Evolutionary conservation across 2,113 vertebrate genomes (phyloP).

Genomic region (Merops nubicus): DNA sequence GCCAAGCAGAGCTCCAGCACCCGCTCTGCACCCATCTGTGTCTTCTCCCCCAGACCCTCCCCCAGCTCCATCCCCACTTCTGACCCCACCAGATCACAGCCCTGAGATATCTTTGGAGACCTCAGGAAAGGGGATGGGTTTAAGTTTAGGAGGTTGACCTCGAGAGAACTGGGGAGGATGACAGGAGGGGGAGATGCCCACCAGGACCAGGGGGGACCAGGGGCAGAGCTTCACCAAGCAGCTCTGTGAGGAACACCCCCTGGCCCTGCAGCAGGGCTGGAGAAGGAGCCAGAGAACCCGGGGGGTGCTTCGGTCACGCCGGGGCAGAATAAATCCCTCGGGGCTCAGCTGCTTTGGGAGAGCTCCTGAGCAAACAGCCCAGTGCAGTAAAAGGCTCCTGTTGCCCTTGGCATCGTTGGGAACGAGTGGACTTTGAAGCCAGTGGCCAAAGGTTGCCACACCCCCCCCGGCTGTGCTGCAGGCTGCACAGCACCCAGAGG

Average conservation of each 20-base stretch:
- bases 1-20: not conserved
- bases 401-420: not conserved
- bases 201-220: not conserved
- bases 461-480: not conserved
- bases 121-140: not conserved
- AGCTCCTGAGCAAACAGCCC: not conserved
- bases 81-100: too few relatives aligned
- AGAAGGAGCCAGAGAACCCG: not conserved
- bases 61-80: not conserved
- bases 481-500: not conserved
- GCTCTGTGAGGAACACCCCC: not conserved
- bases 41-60: not conserved
- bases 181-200: not conserved
- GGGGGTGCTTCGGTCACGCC: not conserved
- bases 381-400: not conserved
- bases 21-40: fast-evolving
- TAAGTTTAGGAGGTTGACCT: fast-evolving
- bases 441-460: not conserved
- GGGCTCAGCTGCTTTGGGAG: not conserved
- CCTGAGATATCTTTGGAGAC: not conserved
- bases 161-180: not conserved
- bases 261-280: too few relatives aligned
- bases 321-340: too few relatives aligned
- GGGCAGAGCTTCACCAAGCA: not conserved
- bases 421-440: not conserved